Percentiles rank a stretch among this genome's conserved stretches.
Conservation (phyloP, 2,888 invertebrate genomes). For the Hirtodrosophila trivittata region DNA sequence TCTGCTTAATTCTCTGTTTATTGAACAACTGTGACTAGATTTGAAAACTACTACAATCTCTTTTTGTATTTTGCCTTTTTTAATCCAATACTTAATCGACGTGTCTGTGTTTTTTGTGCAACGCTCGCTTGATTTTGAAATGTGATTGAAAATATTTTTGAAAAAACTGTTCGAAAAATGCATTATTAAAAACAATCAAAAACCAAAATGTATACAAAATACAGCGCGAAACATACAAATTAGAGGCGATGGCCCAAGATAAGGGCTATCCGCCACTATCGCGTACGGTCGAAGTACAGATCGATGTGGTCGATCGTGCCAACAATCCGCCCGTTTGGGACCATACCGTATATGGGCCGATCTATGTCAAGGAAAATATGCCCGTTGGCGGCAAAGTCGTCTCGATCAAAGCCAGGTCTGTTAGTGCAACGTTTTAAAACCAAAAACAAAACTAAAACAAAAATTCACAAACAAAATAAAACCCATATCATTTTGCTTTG, state of each 20-base stretch:
- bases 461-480: constrained; percentile 23
- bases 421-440: constrained; percentile 79
- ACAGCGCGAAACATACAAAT: constrained; percentile 98
- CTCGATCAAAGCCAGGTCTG: constrained; percentile 99
- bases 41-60: constrained; percentile 35
- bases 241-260: constrained; percentile 99
- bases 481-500: constrained; percentile 64
- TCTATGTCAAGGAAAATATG: constrained; percentile 98
- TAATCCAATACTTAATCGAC: constrained; percentile 48
- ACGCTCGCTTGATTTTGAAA: constrained; percentile 70
- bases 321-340: constrained; percentile 99
- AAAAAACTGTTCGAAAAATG: constrained; percentile 16
- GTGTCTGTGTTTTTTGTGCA: constrained; percentile 56
- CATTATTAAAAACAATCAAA: constrained; percentile 12
- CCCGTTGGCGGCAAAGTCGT: constrained; percentile 98
- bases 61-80: constrained; percentile 72
- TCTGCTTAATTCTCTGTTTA: constrained; percentile 30
- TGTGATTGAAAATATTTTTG: constrained; percentile 43
- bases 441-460: constrained; percentile 15
- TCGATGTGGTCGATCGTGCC: constrained; percentile 98
- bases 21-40: constrained; percentile 18
- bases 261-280: constrained; percentile 97
- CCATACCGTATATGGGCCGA: constrained; percentile 97
- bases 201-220: constrained; percentile 54
- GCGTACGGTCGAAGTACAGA: constrained; percentile 98